Conservation (phyloP, 2,113 vertebrate genomes). For the Ceyx margarethae region DNA sequence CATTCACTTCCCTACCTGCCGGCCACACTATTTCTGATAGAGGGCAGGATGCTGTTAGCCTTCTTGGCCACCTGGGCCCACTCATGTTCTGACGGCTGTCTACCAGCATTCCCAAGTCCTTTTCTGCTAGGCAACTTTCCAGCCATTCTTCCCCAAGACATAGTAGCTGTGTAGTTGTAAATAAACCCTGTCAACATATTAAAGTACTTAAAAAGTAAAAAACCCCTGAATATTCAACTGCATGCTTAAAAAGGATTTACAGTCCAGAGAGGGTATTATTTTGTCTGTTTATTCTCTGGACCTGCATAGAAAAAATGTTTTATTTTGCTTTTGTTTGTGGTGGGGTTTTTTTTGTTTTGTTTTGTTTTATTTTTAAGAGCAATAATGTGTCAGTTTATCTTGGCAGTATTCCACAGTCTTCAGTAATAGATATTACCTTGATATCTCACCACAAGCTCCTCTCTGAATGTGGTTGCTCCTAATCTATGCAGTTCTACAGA, state of each 20-base stretch:
- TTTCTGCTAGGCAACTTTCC: too few relatives aligned
- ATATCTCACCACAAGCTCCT: background rate
- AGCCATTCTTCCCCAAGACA: too few relatives aligned
- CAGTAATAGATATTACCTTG: slow-evolving; percentile 42
- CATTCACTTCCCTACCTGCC: too few relatives aligned
- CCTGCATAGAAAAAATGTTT: background rate
- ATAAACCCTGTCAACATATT: slow-evolving; percentile 29
- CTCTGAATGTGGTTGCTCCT: slow-evolving; percentile 14
- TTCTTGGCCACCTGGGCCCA: too few relatives aligned
- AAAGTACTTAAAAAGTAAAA: background rate
- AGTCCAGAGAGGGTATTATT: background rate
- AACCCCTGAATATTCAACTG: slow-evolving; percentile 2
- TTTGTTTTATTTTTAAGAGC: background rate
- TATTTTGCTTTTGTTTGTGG: background rate
- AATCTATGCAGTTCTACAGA: slow-evolving; percentile 4
- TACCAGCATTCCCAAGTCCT: too few relatives aligned
- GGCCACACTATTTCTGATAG: too few relatives aligned
- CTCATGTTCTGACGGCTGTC: too few relatives aligned
- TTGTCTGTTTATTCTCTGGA: slow-evolving; percentile 6
- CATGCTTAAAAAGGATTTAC: slow-evolving; percentile 52
- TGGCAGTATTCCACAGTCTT: background rate
- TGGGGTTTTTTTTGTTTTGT: background rate
- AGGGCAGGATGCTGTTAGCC: too few relatives aligned
- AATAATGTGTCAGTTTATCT: slow-evolving; percentile 21
- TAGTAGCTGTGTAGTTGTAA: background rate